Evolutionary conservation across 2,113 vertebrate genomes (phyloP).

Genomic region (Myocastor coypus): DNA sequence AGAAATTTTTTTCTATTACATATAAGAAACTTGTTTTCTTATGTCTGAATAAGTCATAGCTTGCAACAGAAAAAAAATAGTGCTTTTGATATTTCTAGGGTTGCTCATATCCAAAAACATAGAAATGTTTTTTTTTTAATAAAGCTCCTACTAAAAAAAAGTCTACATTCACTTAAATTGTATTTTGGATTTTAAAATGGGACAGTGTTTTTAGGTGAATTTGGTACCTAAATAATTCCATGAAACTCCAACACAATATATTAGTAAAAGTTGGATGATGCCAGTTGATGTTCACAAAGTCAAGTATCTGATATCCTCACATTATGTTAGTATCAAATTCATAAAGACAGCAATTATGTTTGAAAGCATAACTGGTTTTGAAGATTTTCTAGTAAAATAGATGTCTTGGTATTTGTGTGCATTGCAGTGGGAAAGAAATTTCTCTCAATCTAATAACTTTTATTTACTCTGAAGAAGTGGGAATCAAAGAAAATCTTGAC

Average conservation of each 20-base stretch:
- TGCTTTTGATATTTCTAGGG: neutral
- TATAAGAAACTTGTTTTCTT: neutral
- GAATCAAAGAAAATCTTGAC: conserved; percentile 30
- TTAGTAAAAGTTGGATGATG: conserved; percentile 64
- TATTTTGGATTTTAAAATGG: conserved; percentile 51
- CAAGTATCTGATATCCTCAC: conserved; percentile 28
- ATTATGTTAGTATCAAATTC: conserved; percentile 59
- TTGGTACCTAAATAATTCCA: conserved; percentile 23
- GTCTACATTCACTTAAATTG: conserved; percentile 27
- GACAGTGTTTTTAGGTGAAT: neutral
- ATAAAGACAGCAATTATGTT: conserved; percentile 27
- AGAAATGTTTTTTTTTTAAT: conserved; percentile 17
- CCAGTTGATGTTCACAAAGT: conserved; percentile 50
- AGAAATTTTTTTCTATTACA: neutral
- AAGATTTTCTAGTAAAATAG: conserved; percentile 46
- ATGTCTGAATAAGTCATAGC: neutral
- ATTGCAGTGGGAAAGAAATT: neutral
- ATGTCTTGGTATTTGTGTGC: neutral
- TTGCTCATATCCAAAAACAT: neutral
- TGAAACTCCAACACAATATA: conserved; percentile 9
- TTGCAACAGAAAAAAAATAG: neutral
- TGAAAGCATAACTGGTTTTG: conserved; percentile 42
- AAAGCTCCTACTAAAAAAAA: neutral
- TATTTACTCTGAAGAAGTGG: conserved; percentile 56
- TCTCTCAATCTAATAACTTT: conserved; percentile 33